Evolutionary conservation across 2,797 vertebrate species (phyloP).

Genomic region (Cuculus canorus): DNA sequence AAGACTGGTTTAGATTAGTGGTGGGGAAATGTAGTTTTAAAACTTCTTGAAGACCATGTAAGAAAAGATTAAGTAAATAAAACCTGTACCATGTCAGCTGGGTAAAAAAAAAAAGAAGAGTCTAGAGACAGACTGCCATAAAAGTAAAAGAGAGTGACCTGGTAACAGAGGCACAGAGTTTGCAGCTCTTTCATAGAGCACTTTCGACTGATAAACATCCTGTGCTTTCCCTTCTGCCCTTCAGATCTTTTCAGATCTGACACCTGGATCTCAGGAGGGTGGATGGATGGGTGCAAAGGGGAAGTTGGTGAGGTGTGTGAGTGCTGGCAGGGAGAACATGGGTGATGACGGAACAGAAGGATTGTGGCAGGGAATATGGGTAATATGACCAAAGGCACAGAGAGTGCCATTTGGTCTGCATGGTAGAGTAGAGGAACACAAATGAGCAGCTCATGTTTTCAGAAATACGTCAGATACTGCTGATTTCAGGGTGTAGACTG

Average conservation of each 20-base stretch:
- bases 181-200: too few species aligned
- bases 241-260: background rate
- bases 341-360: background rate
- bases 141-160: background rate
- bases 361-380: background rate
- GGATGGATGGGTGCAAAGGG: background rate
- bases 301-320: background rate
- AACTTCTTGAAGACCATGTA: background rate
- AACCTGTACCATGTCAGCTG: background rate
- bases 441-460: background rate
- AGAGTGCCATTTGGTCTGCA: background rate
- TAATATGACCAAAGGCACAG: background rate
- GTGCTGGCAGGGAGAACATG: background rate
- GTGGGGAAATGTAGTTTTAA: background rate
- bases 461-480: background rate
- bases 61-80: background rate
- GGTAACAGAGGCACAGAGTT: background rate
- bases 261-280: background rate
- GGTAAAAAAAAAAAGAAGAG: background rate
- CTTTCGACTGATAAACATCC: background rate
- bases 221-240: background rate
- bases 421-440: fast-evolving
- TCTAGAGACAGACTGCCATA: background rate
- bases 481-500: background rate
- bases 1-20: background rate